Evolutionary conservation across 2,797 vertebrate species (phyloP), one percentile per base, ranked within the genome.

Genomic region (Sebastes reedi): DNA sequence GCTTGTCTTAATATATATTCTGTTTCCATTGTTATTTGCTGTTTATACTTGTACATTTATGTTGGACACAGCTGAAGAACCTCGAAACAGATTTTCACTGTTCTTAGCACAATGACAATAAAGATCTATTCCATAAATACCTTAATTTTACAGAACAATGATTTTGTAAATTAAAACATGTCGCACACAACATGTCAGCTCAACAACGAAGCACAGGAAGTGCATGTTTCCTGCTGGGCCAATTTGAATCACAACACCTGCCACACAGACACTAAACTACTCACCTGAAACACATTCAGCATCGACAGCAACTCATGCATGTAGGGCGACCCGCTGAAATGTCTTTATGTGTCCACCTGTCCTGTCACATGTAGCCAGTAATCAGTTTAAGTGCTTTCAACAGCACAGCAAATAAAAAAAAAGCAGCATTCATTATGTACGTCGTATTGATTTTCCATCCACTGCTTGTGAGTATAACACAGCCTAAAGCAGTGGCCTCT

Each of bases 401-500:
- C 56, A 34, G 29, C 18, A 39, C 20, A 46, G 52, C 13, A 56
- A 78, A 39, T 56, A 30, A 52, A 70, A 80, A 58, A 13, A 72
- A 55, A 72, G n/a, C 25, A 24, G 18, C 62, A 42, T 75, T 80
- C 52, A 67, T 22, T 24, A 18, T 85, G 27, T 74, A 34, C 22
- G 54, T 80, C 30, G 29, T 46, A 64, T 72, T 73, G 67, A 83
- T 84, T 86, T 84, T 30, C 10, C 3, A 32, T 67, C 34, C 9
- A 12, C 6, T 50, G 55, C 27, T 55, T 24, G 18, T 75, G 14
- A 56, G 66, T 27, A 55, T 5, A 74, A 50, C 69, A 42, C 46
- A 67, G 50, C 46, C 5, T 20, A 22, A 72, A 75, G 69, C 42
- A n/a, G 64, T 24, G 22, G 54, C 22, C 22, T n/a, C 24, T 30